Evolutionary conservation across 2,888 invertebrate species (phyloP).

Genomic region (Coleophora flavipennella): DNA sequence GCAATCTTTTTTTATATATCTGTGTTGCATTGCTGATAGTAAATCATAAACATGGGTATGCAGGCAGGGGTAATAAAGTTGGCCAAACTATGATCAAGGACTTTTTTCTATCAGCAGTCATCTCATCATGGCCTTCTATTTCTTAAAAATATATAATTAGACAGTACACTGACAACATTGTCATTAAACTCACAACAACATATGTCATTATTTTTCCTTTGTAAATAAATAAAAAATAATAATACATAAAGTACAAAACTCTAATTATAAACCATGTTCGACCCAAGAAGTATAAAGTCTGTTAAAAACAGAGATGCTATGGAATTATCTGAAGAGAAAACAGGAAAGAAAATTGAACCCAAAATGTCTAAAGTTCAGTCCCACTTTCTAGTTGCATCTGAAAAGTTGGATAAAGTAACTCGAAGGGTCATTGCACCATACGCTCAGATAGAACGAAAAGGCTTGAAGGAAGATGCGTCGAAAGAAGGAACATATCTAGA

Average conservation of each 20-base stretch:
- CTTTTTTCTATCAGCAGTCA: too few species aligned
- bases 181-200: too few species aligned
- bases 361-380: conserved; percentile 39
- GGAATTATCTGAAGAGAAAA: not conserved
- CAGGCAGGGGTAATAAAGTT: too few species aligned
- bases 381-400: conserved; percentile 54
- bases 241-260: not conserved
- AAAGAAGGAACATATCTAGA: conserved; percentile 49
- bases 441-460: conserved; percentile 59
- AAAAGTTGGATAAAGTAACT: conserved; percentile 66
- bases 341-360: conserved; percentile 2
- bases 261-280: conserved; percentile 24
- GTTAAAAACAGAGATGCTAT: conserved; percentile 28
- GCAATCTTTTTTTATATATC: too few species aligned
- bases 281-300: conserved; percentile 34
- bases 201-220: too few species aligned
- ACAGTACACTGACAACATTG: too few species aligned
- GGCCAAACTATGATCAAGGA: too few species aligned
- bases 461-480: conserved; percentile 42
- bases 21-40: too few species aligned
- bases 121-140: too few species aligned
- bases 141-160: too few species aligned
- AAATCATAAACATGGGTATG: too few species aligned
- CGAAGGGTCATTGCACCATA: conserved; percentile 74
- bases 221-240: not conserved